A percentile compares a stretch with the other conserved stretches of the same genome.
Evolutionary conservation across 2,113 vertebrate genomes (phyloP).

Genomic region (Pomatorhinus ruficollis): DNA sequence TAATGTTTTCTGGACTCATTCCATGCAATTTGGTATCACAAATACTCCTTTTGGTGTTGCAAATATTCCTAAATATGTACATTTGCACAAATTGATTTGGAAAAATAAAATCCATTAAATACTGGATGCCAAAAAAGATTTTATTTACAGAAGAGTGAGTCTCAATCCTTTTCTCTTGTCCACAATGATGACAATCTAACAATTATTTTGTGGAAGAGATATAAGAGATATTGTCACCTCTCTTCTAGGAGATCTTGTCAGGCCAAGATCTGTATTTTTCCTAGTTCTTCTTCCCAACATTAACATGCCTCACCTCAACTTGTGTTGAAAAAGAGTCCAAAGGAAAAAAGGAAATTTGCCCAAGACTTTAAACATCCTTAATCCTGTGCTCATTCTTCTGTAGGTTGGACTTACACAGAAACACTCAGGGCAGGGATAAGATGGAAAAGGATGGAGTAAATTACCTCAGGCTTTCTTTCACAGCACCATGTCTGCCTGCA

Average conservation of each 20-base stretch:
- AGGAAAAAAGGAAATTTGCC: neutral
- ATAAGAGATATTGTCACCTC: neutral
- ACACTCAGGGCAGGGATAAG: neutral
- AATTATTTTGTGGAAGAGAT: neutral
- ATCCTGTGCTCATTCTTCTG: neutral
- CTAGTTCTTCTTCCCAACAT: neutral
- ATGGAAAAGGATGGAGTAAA: neutral
- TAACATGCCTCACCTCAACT: neutral
- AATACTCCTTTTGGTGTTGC: neutral
- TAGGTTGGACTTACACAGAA: neutral
- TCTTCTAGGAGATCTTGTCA: neutral
- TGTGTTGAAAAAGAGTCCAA: neutral
- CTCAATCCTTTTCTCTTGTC: neutral
- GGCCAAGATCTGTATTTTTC: neutral
- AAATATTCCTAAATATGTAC: neutral
- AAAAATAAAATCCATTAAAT: neutral
- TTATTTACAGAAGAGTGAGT: neutral
- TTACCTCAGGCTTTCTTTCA: neutral
- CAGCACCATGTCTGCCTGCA: neutral
- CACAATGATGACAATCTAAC: rapidly evolving
- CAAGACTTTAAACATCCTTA: neutral
- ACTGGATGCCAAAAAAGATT: rapidly evolving
- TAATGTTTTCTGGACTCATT: neutral
- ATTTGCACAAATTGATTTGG: neutral
- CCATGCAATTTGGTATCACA: neutral